phyloP scores from a whole-genome alignment of 2,888 invertebrate genomes.

The Macaria liturata region DNA sequence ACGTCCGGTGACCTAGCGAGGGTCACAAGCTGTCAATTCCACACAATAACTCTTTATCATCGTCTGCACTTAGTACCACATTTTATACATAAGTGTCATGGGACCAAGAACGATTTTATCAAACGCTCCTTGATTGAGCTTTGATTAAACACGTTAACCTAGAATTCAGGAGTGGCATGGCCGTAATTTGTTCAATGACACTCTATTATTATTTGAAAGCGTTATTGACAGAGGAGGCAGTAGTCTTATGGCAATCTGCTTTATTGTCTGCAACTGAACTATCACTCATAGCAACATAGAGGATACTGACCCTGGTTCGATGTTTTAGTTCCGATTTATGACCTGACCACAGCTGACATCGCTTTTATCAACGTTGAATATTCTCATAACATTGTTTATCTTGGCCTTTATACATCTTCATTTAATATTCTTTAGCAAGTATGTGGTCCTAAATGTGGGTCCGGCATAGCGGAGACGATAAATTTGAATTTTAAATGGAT shows the following conservation, averaged over 20 bases:
- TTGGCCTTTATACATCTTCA: constrained; percentile 33
- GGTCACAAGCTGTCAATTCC: constrained; percentile 55
- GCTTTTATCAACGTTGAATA: constrained; percentile 42
- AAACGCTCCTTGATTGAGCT: constrained; percentile 30
- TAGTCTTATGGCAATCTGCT: constrained; percentile 55
- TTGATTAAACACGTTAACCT: constrained; percentile 24
- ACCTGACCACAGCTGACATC: constrained; percentile 41
- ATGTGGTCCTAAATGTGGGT: constrained; percentile 9
- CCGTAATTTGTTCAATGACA: constrained; percentile 37
- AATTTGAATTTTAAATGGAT: constrained; percentile 48
- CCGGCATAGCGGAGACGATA: constrained; percentile 25
- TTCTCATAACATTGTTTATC: constrained; percentile 30
- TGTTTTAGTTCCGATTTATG: constrained; percentile 58
- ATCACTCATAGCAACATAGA: constrained; percentile 61
- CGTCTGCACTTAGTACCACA: constrained; percentile 38
- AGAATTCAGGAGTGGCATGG: constrained; percentile 25
- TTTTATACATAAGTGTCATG: constrained; percentile 34
- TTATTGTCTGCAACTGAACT: constrained; percentile 60
- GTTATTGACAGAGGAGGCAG: constrained; percentile 45
- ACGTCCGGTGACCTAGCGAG: constrained; percentile 53
- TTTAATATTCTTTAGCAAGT: constrained; percentile 5
- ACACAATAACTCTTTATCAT: constrained; percentile 48
- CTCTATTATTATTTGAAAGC: constrained; percentile 41
- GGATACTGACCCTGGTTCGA: constrained; percentile 65
- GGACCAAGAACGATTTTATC: constrained; percentile 28